These are phyloP conservation scores for Phylloscopus whistleri DNA, from an alignment of 2,113 vertebrate genomes.

Conservation along the genomic window DNA sequence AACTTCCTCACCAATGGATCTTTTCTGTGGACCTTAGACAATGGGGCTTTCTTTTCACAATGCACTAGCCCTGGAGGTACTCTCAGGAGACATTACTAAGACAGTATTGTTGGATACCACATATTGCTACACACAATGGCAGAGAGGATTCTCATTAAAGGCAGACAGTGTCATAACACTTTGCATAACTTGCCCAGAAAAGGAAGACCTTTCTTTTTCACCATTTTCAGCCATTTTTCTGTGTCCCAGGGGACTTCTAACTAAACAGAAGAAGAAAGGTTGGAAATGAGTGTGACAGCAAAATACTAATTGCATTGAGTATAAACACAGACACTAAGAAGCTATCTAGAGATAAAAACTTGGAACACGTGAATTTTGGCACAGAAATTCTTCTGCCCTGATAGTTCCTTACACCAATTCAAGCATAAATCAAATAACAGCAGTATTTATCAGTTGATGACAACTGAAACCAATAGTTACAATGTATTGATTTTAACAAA, in stretches of 20 bases:
- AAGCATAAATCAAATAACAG: background rate
- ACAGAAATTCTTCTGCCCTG: background rate
- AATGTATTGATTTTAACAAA: background rate
- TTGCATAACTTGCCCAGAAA: background rate
- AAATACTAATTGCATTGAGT: background rate
- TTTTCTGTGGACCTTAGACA: background rate
- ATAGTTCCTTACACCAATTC: background rate
- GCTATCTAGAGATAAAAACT: background rate
- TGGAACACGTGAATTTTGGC: background rate
- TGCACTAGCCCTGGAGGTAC: background rate
- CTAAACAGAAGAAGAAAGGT: background rate
- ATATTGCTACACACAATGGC: background rate
- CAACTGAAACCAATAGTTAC: background rate
- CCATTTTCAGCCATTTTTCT: constrained; percentile 9
- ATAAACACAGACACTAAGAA: background rate
- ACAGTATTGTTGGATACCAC: background rate
- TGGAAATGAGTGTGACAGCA: background rate
- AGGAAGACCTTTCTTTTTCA: background rate
- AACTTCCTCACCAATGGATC: background rate
- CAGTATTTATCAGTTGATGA: background rate
- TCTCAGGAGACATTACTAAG: background rate
- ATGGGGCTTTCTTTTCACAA: background rate
- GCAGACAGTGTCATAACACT: background rate
- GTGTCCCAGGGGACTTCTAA: background rate
- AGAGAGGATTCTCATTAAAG: background rate